Base-by-base conservation (phyloP, 2,797 vertebrate genomes). In the Orientallactaga sibirica region DNA sequence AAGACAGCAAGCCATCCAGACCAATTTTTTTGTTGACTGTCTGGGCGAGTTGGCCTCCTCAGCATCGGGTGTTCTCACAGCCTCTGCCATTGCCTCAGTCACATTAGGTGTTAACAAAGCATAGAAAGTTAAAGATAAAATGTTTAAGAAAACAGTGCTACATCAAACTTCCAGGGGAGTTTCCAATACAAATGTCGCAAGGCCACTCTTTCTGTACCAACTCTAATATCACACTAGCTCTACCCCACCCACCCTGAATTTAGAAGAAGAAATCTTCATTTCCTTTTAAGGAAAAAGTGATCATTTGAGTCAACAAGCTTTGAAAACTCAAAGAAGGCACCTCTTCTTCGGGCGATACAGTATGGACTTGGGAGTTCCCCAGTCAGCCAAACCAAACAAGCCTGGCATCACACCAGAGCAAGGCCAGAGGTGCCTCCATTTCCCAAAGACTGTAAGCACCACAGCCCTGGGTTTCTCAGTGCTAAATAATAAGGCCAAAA, bases 111-210 rank as follows among this genome's bases (percentile, higher is more conserved):
- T 85, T 88, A 93, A 66, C 68, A 83, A 83, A 86, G 76, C 94
- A 94, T 55, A 33, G 37, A 4, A 66, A 86, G 62, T 91, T 55
- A 81, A 88, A 90, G 91, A 83, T 29, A 77, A 91, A 95, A 85
- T 79, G 9, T 33, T 89, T 29, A 67, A 95, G 88, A 95, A 96
- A 85, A 75, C 79, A 96, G 93, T 96, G 94, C 95, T 93, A 20
- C 41, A 52, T 91, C 88, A 91, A 91, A 86, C 66, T 77, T 77
- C 89, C 58, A 87, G 77, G 90, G 93, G 92, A 84, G 87, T 79
- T 37, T 81, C 74, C 37, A 74, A 81, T 86, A 55, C 58, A 37
- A 55, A 10, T 74, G 80, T 88, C 77, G 48, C 75, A 66, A 91
- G 52, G 68, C 76, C 43, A 66, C 64, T 24, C 86, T 25, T 77